Conservation (phyloP, 2,113 vertebrate genomes). For the Charadrius vociferus region DNA sequence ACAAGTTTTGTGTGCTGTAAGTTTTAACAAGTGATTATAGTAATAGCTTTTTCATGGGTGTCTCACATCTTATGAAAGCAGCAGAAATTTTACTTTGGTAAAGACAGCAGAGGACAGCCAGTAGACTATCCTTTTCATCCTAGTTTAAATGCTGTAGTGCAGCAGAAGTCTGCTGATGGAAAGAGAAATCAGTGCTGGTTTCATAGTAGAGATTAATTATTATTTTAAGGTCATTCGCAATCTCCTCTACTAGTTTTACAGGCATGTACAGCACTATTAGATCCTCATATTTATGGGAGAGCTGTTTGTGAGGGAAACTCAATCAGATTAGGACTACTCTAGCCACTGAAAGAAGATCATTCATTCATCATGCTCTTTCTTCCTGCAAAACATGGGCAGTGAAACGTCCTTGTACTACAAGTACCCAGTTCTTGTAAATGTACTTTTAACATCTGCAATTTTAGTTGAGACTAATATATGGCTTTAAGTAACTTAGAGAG, state of each 20-base stretch:
- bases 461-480: neutral
- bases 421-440: neutral
- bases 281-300: neutral
- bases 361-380: neutral
- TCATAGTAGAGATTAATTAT: neutral
- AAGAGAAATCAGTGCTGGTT: neutral
- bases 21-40: neutral
- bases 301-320: neutral
- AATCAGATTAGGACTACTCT: neutral
- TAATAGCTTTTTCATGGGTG: neutral
- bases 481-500: neutral
- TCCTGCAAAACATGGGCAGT: neutral
- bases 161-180: neutral
- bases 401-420: neutral
- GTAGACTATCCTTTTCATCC: neutral
- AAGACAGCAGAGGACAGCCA: neutral
- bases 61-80: neutral
- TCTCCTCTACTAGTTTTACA: neutral
- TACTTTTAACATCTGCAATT: neutral
- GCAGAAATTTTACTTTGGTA: neutral
- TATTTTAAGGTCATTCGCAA: neutral
- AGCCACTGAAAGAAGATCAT: neutral
- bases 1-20: neutral
- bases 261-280: neutral
- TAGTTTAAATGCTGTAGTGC: neutral